Evolutionary conservation across 2,113 vertebrate species (phyloP).

Genomic region (Argyrosomus japonicus): DNA sequence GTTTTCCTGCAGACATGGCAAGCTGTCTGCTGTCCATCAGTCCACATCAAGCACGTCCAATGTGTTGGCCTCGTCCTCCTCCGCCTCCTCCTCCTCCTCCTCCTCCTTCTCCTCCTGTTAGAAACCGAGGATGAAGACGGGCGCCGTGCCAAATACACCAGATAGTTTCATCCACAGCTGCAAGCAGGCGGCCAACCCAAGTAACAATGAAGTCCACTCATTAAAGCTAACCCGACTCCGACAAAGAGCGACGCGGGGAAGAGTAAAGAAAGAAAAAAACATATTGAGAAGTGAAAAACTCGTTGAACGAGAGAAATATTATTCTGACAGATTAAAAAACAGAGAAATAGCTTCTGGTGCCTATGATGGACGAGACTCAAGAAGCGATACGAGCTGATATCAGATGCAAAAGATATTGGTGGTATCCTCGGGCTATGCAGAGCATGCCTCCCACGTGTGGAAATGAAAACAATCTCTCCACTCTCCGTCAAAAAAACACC

Average conservation of each 20-base stretch:
- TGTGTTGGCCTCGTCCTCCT: constrained; percentile 36
- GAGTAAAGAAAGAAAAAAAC: constrained; percentile 21
- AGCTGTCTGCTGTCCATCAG: constrained; percentile 77
- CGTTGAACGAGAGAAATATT: constrained; percentile 2
- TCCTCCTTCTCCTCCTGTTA: constrained; percentile 59
- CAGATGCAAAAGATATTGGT: constrained; percentile 62
- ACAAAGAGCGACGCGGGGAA: constrained; percentile 52
- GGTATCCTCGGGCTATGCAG: constrained; percentile 53
- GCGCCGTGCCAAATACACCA: constrained; percentile 76
- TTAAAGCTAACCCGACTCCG: constrained; percentile 69
- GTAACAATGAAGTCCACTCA: constrained; percentile 83
- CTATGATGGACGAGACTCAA: constrained; percentile 50
- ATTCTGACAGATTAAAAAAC: not conserved
- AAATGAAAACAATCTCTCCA: constrained; percentile 61
- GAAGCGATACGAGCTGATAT: constrained; percentile 64
- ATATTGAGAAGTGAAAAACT: constrained; percentile 4
- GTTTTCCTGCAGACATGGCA: constrained; percentile 65
- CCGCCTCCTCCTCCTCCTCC: too few relatives aligned
- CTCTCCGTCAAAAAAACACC: constrained; percentile 32
- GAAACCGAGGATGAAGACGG: constrained; percentile 62
- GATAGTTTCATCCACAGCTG: constrained; percentile 85
- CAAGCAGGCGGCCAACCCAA: constrained; percentile 71
- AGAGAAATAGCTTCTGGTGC: constrained; percentile 4
- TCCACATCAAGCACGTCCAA: constrained; percentile 74
- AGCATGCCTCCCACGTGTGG: constrained; percentile 60